Evolutionary conservation across 1,140 invertebrate genomes (phyloP).

Genomic region (Drosophila ambigua): DNA sequence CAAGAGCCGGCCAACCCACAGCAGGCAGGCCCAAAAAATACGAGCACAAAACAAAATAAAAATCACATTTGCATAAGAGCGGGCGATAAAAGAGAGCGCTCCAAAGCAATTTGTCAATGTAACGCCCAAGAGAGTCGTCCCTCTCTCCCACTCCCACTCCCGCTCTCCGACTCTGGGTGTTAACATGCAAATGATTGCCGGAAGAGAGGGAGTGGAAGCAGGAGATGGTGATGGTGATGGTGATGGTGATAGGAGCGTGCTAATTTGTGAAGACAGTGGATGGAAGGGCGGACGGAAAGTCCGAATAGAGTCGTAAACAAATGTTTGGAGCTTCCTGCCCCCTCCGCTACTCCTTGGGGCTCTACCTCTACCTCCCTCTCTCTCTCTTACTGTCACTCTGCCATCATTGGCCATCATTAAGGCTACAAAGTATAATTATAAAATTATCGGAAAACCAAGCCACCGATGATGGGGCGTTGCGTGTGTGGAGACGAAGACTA

Average conservation of each 20-base stretch:
- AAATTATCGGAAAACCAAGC: conserved; percentile 67
- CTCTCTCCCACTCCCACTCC: not conserved
- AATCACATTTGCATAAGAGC: conserved; percentile 68
- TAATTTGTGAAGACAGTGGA: conserved; percentile 63
- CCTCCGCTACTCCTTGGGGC: too few relatives aligned
- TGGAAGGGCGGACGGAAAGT: not conserved
- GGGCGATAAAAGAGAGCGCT: conserved; percentile 48
- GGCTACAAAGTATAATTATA: conserved; percentile 60
- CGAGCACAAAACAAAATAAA: conserved; percentile 16
- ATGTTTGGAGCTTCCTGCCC: conserved; percentile 42
- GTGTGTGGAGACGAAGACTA: conserved; percentile 28
- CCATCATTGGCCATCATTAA: conserved; percentile 61
- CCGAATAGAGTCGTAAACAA: conserved; percentile 73
- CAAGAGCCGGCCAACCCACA: conserved; percentile 8
- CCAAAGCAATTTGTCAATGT: conserved; percentile 70
- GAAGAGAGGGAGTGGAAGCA: not conserved
- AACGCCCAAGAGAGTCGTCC: conserved; percentile 51
- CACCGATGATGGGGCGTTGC: conserved; percentile 48
- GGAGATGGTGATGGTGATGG: conserved; percentile 46
- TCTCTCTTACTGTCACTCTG: conserved; percentile 14
- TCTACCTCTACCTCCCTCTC: conserved; percentile 1
- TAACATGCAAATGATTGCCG: not conserved
- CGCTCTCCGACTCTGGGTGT: not conserved
- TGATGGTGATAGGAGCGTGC: conserved; percentile 60
- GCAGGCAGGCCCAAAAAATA: conserved; percentile 15